phyloP scores from a whole-genome alignment of 2,113 vertebrate genomes.

The Vidua chalybeata region DNA sequence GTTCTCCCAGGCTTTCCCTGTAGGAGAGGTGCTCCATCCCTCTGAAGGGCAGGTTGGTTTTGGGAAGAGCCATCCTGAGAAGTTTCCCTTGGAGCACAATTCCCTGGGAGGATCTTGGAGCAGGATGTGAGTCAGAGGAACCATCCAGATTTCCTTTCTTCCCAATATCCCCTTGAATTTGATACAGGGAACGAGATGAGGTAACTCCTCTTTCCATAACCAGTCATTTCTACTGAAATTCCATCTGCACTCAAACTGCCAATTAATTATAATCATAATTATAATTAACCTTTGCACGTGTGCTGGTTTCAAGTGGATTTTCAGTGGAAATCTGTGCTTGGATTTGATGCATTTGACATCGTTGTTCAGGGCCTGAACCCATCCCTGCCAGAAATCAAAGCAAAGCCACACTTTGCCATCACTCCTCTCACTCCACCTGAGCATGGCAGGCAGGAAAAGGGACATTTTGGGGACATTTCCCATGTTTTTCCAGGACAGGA shows the following conservation, averaged over 20 bases:
- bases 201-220: not conserved
- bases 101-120: not conserved
- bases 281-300: not conserved
- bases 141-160: not conserved
- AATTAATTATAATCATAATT: not conserved
- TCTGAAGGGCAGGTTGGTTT: not conserved
- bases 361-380: not conserved
- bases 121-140: not conserved
- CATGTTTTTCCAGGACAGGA: rapidly evolving
- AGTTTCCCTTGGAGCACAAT: not conserved
- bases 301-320: not conserved
- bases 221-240: slow-evolving; percentile 29
- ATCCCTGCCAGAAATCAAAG: not conserved
- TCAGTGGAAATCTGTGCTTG: not conserved
- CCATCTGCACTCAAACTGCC: not conserved
- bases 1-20: not conserved
- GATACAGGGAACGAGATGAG: not conserved
- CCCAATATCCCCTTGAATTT: not conserved
- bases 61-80: not conserved
- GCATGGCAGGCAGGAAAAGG: not conserved
- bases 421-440: not conserved
- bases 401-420: not conserved
- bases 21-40: not conserved
- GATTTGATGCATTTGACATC: not conserved
- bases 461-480: not conserved